Evolutionary conservation across 2,888 invertebrate species (phyloP).

Genomic region (Aspidiotus rigidus): DNA sequence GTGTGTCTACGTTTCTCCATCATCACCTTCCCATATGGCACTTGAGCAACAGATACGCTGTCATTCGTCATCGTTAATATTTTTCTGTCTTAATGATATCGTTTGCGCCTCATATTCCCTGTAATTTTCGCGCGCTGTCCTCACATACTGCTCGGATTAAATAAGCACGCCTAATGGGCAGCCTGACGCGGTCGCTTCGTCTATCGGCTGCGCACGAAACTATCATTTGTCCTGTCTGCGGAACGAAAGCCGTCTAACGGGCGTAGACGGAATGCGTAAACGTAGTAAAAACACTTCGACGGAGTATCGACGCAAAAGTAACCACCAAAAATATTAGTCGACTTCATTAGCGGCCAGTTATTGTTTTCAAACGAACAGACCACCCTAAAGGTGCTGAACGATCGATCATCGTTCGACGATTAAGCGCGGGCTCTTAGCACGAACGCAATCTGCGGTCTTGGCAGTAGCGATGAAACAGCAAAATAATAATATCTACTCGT

Average conservation of each 20-base stretch:
- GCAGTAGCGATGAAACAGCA: constrained; percentile 15
- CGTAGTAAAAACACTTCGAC: too few relatives aligned
- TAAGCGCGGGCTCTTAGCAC: background rate
- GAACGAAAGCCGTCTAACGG: too few relatives aligned
- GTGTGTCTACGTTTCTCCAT: too few relatives aligned
- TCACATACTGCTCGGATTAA: constrained; percentile 22
- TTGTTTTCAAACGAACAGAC: background rate
- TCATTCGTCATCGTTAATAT: constrained; percentile 33
- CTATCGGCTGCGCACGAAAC: background rate
- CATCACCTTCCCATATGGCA: constrained; percentile 18
- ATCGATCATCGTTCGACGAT: constrained; percentile 22
- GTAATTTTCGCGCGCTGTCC: constrained; percentile 22
- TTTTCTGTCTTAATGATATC: constrained; percentile 22
- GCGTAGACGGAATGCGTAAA: too few relatives aligned
- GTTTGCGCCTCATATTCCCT: constrained; percentile 27
- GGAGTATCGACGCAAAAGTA: too few relatives aligned
- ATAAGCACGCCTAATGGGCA: constrained; percentile 31
- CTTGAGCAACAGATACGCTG: constrained; percentile 11
- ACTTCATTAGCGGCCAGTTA: too few relatives aligned
- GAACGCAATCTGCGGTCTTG: constrained; percentile 16
- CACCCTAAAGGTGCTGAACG: background rate
- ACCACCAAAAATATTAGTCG: too few relatives aligned
- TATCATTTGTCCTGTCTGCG: background rate
- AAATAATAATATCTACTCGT: constrained; percentile 6
- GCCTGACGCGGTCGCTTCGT: constrained; percentile 5